Conservation (phyloP, 2,888 invertebrate species). For the Acronicta psi region DNA sequence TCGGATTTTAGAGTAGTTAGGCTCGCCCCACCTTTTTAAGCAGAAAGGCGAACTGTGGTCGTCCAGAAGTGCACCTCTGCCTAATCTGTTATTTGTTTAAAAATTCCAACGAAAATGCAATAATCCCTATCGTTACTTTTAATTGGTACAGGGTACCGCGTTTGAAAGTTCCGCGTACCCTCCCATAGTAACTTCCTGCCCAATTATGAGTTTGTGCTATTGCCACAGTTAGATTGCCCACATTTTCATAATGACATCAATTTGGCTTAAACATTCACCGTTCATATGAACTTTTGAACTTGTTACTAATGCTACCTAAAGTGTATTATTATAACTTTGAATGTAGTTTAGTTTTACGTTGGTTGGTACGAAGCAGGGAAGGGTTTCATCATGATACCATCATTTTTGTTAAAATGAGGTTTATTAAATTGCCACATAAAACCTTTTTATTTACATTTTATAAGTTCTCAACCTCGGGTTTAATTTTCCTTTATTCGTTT, state of each 20-base stretch:
- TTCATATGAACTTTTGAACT: constrained; percentile 43
- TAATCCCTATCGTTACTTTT: constrained; percentile 20
- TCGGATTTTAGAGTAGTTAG: too few relatives aligned
- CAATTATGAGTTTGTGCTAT: constrained; percentile 66
- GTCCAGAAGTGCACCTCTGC: too few relatives aligned
- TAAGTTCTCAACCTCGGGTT: too few relatives aligned
- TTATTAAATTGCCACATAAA: neutral
- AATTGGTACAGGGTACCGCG: constrained; percentile 41
- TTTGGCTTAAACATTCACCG: constrained; percentile 58
- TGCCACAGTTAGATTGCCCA: constrained; percentile 67
- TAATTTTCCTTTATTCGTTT: too few relatives aligned
- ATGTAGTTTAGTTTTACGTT: constrained; percentile 41
- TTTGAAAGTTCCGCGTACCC: constrained; percentile 45
- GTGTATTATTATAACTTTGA: constrained; percentile 50
- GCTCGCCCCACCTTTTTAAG: too few relatives aligned
- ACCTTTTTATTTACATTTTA: too few relatives aligned
- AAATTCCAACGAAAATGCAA: neutral
- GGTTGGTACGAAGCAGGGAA: constrained; percentile 9
- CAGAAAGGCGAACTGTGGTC: too few relatives aligned
- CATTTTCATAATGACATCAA: constrained; percentile 70
- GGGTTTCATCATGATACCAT: constrained; percentile 2
- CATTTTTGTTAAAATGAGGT: neutral
- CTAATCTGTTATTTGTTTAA: too few relatives aligned
- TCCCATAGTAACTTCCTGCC: constrained; percentile 46
- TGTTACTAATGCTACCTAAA: constrained; percentile 44